A percentile compares a stretch with the other conserved stretches of the same genome.
These are phyloP conservation scores for Cyanoliseus patagonus DNA, from an alignment of 2,113 vertebrate species.

Conservation along the genomic window DNA sequence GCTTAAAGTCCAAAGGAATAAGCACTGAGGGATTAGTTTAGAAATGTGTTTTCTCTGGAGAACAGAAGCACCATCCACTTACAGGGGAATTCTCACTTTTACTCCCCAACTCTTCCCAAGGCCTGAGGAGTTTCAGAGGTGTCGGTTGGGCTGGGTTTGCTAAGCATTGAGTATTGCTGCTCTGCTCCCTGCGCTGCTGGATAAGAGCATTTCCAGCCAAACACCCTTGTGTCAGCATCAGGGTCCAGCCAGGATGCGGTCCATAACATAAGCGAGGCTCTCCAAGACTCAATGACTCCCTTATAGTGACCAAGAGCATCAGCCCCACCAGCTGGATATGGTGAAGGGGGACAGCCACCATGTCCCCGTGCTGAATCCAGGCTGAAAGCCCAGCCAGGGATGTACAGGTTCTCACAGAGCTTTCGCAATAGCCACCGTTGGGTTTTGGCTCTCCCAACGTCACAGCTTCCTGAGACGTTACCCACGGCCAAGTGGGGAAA, in stretches of 20 bases:
- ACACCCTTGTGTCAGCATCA: not conserved
- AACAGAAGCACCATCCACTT: not conserved
- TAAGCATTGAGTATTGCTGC: not conserved
- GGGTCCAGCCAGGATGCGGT: not conserved
- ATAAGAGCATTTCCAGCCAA: not conserved
- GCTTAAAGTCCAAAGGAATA: conserved; percentile 41
- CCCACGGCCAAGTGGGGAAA: not conserved
- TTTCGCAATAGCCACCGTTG: not conserved
- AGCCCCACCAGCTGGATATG: not conserved
- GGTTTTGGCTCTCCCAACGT: not conserved
- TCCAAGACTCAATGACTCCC: not conserved
- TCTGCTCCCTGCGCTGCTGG: not conserved
- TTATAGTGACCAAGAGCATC: not conserved
- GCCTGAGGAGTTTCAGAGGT: not conserved
- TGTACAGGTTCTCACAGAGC: not conserved
- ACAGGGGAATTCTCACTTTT: not conserved
- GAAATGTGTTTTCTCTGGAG: conserved; percentile 50
- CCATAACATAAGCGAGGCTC: rapidly evolving
- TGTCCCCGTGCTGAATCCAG: not conserved
- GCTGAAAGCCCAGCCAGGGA: not conserved
- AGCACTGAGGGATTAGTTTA: conserved; percentile 35
- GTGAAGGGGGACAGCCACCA: not conserved
- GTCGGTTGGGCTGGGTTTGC: not conserved
- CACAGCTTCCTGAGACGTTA: not conserved
- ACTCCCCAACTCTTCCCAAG: not conserved